These are phyloP conservation scores for Pterostichus niger DNA, from an alignment of 2,888 invertebrate species.

Conservation along the genomic window DNA sequence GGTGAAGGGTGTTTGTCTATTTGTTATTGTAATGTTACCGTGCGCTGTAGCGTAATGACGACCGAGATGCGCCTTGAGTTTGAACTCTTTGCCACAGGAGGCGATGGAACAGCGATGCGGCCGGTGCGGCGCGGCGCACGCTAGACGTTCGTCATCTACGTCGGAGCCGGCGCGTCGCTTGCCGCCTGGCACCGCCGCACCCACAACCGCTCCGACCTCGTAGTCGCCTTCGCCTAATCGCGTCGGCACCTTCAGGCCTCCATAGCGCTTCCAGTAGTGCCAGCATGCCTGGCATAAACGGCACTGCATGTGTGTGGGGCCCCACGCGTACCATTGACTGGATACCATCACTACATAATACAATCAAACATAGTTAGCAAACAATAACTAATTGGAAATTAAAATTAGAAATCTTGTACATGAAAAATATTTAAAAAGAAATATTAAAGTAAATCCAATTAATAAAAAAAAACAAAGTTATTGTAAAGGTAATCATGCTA, in stretches of 20 bases:
- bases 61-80: constrained; percentile 95
- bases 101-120: constrained; percentile 94
- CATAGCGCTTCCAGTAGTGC: constrained; percentile 99
- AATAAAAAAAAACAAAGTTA: too few relatives aligned
- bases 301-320: constrained; percentile 94
- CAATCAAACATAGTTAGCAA: too few relatives aligned
- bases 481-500: too few relatives aligned
- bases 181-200: constrained; percentile 4
- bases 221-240: constrained; percentile 78
- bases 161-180: constrained; percentile 72
- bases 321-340: constrained; percentile 98
- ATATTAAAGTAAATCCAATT: too few relatives aligned
- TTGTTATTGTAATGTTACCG: constrained; percentile 76
- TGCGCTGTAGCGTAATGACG: constrained; percentile 97
- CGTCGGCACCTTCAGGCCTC: constrained; percentile 92
- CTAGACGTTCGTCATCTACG: constrained; percentile 78
- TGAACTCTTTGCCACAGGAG: constrained; percentile 97
- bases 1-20: neutral
- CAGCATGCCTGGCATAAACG: constrained; percentile 96
- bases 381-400: too few relatives aligned
- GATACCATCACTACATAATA: constrained; percentile 82
- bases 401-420: too few relatives aligned
- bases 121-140: constrained; percentile 82
- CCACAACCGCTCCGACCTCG: constrained; percentile 71
- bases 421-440: too few relatives aligned